Evolutionary conservation across 2,113 vertebrate species (phyloP).

Genomic region (Callorhinus ursinus): DNA sequence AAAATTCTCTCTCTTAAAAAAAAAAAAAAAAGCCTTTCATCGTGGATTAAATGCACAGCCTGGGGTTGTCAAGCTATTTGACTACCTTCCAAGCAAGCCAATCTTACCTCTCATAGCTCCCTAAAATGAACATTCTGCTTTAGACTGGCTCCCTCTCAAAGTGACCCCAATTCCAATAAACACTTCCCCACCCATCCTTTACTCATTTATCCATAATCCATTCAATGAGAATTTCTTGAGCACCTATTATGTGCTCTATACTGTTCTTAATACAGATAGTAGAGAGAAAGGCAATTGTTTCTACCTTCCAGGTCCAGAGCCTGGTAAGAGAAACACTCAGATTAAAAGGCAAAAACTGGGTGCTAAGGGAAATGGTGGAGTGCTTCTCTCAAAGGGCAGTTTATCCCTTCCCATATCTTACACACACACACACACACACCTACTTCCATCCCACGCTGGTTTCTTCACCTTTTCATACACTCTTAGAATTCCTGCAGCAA

Average conservation of each 20-base stretch:
- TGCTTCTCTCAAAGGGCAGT: neutral
- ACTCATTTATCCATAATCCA: neutral
- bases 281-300: neutral
- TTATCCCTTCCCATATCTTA: neutral
- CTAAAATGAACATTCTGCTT: neutral
- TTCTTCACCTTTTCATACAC: neutral
- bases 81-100: neutral
- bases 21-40: neutral
- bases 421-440: neutral
- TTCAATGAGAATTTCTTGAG: neutral
- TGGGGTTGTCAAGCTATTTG: neutral
- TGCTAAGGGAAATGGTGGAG: neutral
- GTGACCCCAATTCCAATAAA: neutral
- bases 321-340: neutral
- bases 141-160: neutral
- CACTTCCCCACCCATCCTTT: neutral
- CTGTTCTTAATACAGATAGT: neutral
- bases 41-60: neutral
- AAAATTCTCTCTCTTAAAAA: neutral
- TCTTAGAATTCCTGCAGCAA: neutral
- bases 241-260: neutral
- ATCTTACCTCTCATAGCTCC: neutral
- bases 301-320: neutral
- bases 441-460: neutral
- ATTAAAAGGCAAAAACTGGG: neutral